phyloP scores from a whole-genome alignment of 2,113 vertebrate species.

The Lynx canadensis region DNA sequence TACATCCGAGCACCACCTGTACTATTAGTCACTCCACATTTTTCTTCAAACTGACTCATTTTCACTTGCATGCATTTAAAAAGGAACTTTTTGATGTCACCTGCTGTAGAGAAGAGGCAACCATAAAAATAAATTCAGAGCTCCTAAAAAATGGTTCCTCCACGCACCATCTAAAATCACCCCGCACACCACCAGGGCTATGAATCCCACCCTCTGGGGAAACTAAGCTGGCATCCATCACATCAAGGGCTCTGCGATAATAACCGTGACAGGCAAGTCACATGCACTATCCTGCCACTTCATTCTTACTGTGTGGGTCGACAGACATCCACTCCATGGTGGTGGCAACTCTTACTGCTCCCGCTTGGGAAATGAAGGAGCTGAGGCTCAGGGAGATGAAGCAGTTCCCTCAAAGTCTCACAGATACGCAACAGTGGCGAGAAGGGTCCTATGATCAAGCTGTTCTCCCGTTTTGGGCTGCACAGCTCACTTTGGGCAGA shows the following conservation, averaged over 20 bases:
- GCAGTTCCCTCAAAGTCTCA: neutral
- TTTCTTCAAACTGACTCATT: neutral
- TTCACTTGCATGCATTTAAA: neutral
- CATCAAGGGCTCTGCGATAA: neutral
- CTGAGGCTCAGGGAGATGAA: neutral
- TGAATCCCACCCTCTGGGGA: neutral
- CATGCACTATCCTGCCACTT: neutral
- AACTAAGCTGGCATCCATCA: neutral
- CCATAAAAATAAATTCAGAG: slow-evolving; percentile 24
- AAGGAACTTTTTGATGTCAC: neutral
- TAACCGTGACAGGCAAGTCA: neutral
- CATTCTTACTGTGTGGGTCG: neutral
- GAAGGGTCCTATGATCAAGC: neutral
- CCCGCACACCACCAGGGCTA: neutral
- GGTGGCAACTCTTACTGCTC: neutral
- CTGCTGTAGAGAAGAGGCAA: neutral
- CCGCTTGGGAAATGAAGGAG: neutral
- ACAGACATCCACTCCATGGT: neutral
- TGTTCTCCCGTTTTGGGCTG: neutral
- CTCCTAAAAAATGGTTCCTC: neutral
- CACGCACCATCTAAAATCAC: neutral
- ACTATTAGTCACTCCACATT: neutral
- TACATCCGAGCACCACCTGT: neutral
- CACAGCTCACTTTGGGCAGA: neutral
- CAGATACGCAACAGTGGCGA: neutral